Percentiles rank a stretch among this genome's conserved stretches.
phyloP scores from a whole-genome alignment of 2,888 invertebrate species.

The Hyppa rectilinea region DNA sequence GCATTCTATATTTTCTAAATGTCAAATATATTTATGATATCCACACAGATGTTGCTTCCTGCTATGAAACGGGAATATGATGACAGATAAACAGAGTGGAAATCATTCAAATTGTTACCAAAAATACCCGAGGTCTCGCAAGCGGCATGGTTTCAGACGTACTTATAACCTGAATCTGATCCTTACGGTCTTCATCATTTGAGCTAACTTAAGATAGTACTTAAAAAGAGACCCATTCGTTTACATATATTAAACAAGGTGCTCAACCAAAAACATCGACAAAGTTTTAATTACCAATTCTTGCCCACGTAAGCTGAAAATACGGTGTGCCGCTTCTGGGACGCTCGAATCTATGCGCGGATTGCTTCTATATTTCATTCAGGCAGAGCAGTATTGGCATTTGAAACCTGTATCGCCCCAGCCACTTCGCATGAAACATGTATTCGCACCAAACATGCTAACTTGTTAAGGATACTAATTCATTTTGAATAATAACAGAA shows the following conservation, averaged over 20 bases:
- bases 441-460: constrained; percentile 72
- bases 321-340: constrained; percentile 57
- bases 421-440: constrained; percentile 75
- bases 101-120: not conserved
- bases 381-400: constrained; percentile 82
- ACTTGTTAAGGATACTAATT: constrained; percentile 66
- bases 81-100: not conserved
- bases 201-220: not conserved
- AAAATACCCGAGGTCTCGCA: not conserved
- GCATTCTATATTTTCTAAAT: constrained; percentile 29
- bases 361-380: constrained; percentile 82
- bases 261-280: not conserved
- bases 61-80: not conserved
- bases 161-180: not conserved
- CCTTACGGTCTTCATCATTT: not conserved
- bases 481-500: constrained; percentile 61
- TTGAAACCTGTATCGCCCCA: constrained; percentile 79
- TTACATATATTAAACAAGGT: not conserved
- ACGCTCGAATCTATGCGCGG: constrained; percentile 67
- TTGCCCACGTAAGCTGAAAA: constrained; percentile 19
- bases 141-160: no score
- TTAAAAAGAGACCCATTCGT: no score
- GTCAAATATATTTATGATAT: constrained; percentile 28
- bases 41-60: constrained; percentile 26
- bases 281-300: constrained; percentile 40